A percentile compares a stretch with the other conserved stretches of the same genome.
These are phyloP conservation scores for Drosophila mojavensis DNA, from an alignment of 1,140 invertebrate genomes.

Conservation along the genomic window DNA sequence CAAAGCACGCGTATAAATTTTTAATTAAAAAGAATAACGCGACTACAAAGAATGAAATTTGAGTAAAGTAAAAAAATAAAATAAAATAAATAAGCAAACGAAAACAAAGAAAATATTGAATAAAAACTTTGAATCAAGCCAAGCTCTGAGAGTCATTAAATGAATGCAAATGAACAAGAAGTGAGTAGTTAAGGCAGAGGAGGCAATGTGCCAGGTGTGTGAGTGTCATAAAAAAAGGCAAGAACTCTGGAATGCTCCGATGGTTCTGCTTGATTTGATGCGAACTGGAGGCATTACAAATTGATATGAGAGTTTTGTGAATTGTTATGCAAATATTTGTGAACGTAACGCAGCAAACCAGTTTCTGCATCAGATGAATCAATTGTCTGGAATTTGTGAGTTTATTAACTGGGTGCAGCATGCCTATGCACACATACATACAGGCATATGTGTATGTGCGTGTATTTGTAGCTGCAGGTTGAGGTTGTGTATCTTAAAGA, in stretches of 20 bases:
- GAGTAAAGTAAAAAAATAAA: not conserved
- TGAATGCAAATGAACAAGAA: slow-evolving; percentile 24
- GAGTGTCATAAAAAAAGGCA: slow-evolving; percentile 5
- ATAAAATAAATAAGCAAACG: not conserved
- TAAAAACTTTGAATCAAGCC: slow-evolving; percentile 7
- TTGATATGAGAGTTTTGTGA: slow-evolving; percentile 21
- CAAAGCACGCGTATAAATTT: not conserved
- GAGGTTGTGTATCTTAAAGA: not conserved
- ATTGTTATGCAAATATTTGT: slow-evolving; percentile 49
- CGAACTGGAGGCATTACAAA: slow-evolving; percentile 43
- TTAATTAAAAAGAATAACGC: slow-evolving; percentile 11
- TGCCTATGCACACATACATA: not conserved
- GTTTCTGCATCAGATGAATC: slow-evolving; percentile 63
- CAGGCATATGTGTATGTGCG: not conserved
- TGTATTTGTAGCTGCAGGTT: not conserved
- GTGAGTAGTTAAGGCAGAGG: not conserved
- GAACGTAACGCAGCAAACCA: slow-evolving; percentile 41
- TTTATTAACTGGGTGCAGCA: slow-evolving; percentile 54
- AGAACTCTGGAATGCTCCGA: slow-evolving; percentile 46
- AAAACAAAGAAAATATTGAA: not conserved
- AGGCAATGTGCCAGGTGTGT: slow-evolving; percentile 21
- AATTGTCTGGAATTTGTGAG: slow-evolving; percentile 61
- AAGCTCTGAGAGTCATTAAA: not conserved
- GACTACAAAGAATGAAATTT: not conserved
- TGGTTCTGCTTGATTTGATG: slow-evolving; percentile 73